Percentiles rank a stretch among this genome's conserved stretches.
Conservation (phyloP, 2,888 invertebrate species). For the Tetanocera ferruginea region DNA sequence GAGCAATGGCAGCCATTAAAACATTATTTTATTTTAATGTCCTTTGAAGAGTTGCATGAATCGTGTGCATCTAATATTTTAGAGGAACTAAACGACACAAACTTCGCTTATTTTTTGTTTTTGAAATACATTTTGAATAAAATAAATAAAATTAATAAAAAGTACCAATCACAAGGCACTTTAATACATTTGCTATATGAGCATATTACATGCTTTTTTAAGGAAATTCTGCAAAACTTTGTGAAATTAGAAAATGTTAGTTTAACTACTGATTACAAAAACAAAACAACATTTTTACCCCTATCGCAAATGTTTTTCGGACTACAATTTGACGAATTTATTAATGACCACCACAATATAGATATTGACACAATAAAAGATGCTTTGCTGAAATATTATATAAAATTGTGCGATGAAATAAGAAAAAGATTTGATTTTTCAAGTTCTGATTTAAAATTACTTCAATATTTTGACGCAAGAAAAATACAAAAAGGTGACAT, state of each 20-base stretch:
- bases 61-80: not conserved
- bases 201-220: not conserved
- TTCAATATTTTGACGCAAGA: not conserved
- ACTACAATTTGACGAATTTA: not conserved
- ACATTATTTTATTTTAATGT: slow-evolving; percentile 13
- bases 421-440: slow-evolving; percentile 13
- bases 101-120: not conserved
- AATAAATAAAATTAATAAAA: not conserved
- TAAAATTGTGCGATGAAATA: not conserved
- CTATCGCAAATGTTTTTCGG: slow-evolving; percentile 11
- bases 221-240: slow-evolving; percentile 3
- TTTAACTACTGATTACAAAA: not conserved
- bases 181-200: not conserved
- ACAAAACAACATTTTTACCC: not conserved
- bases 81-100: slow-evolving; percentile 1
- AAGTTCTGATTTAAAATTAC: not conserved
- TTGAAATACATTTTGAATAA: not conserved
- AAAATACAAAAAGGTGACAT: not conserved
- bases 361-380: not conserved
- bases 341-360: not conserved
- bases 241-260: not conserved
- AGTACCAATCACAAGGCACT: not conserved
- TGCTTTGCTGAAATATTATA: not conserved
- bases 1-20: slow-evolving; percentile 11
- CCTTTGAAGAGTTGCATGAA: slow-evolving; percentile 5